Conservation (phyloP, 2,888 invertebrate genomes). For the Molanna angustata region DNA sequence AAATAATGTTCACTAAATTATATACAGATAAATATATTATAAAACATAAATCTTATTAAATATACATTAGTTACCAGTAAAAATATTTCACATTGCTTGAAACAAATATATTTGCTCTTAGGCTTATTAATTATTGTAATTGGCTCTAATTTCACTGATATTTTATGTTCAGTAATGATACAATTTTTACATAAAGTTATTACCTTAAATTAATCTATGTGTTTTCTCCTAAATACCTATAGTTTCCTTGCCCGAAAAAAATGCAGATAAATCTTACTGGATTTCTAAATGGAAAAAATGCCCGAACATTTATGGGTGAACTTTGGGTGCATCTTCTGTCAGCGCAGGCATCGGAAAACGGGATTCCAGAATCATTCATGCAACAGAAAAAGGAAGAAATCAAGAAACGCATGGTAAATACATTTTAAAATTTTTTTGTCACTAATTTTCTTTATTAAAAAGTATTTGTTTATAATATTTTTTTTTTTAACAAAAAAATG, state of each 20-base stretch:
- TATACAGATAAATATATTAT: too few relatives aligned
- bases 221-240: too few relatives aligned
- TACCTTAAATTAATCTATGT: too few relatives aligned
- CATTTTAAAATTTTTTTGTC: slow-evolving; percentile 4
- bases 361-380: slow-evolving; percentile 92
- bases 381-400: slow-evolving; percentile 97
- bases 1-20: too few relatives aligned
- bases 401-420: slow-evolving; percentile 74
- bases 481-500: background rate
- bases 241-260: slow-evolving; percentile 95
- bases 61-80: too few relatives aligned
- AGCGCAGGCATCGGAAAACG: slow-evolving; percentile 92
- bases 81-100: too few relatives aligned
- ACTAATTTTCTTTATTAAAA: background rate
- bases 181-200: too few relatives aligned
- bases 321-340: slow-evolving; percentile 94
- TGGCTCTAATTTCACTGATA: too few relatives aligned
- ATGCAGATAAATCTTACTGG: slow-evolving; percentile 99
- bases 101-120: too few relatives aligned
- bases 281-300: slow-evolving; percentile 96
- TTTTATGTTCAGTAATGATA: too few relatives aligned
- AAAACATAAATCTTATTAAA: too few relatives aligned
- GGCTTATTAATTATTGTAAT: too few relatives aligned
- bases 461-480: background rate
- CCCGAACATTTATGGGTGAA: slow-evolving; percentile 96